Evolutionary conservation across 2,888 invertebrate species (phyloP).

Genomic region (Drosophila kokeensis): DNA sequence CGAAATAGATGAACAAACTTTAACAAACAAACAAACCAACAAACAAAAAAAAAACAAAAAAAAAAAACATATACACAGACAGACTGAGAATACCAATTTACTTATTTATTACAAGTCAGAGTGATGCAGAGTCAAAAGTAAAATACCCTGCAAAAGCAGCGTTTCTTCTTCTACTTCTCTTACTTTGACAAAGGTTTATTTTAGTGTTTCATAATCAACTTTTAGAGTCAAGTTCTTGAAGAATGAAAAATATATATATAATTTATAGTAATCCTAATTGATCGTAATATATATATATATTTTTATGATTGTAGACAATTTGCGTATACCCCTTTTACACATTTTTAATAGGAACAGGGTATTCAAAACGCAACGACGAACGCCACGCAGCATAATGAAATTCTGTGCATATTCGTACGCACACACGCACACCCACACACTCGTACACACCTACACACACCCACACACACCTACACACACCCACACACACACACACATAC

Average conservation of each 20-base stretch:
- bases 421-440: constrained; percentile 27
- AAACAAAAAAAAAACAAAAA: constrained; percentile 5
- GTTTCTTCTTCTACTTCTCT: background rate
- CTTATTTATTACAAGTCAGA: constrained; percentile 51
- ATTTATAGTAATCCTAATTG: too few relatives aligned
- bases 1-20: constrained; percentile 75
- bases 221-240: too few relatives aligned
- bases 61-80: constrained; percentile 22
- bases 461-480: constrained; percentile 1
- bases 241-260: too few relatives aligned
- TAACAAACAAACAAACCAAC: constrained; percentile 55
- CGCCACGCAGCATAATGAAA: constrained; percentile 66
- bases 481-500: background rate
- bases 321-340: background rate
- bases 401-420: constrained; percentile 75
- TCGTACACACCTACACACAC: constrained; percentile 5
- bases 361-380: constrained; percentile 46
- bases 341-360: constrained; percentile 1
- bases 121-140: background rate
- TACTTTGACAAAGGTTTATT: background rate
- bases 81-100: constrained; percentile 63
- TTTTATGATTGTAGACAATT: too few relatives aligned
- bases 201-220: too few relatives aligned
- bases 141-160: background rate
- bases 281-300: too few relatives aligned